A percentile compares a stretch with the other conserved stretches of the same genome.
Evolutionary conservation across 2,888 invertebrate genomes (phyloP).

Genomic region (Diloba caeruleocephala): DNA sequence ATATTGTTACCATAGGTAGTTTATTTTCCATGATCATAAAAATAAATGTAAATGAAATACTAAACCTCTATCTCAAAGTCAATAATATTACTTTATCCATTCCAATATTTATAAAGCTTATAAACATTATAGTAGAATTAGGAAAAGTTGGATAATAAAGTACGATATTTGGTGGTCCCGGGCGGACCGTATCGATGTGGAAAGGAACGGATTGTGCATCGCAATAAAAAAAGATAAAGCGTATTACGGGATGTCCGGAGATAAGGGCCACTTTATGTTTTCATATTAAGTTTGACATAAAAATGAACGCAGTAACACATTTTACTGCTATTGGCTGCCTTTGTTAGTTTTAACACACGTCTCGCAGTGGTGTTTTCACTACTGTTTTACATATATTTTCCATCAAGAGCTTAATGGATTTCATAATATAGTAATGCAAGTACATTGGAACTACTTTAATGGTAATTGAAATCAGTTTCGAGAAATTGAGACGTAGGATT

Average conservation of each 20-base stretch:
- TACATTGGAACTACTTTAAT: constrained; percentile 6
- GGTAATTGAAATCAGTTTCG: constrained; percentile 21
- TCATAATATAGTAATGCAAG: constrained; percentile 4
- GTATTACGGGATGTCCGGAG: constrained; percentile 81
- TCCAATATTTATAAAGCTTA: constrained; percentile 48
- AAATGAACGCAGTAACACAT: constrained; percentile 71
- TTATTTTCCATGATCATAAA: constrained; percentile 7
- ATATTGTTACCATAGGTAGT: background rate
- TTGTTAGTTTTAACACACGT: constrained; percentile 64
- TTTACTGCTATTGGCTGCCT: constrained; percentile 67
- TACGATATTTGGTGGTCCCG: constrained; percentile 53
- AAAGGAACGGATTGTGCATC: constrained; percentile 74
- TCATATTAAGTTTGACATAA: constrained; percentile 80
- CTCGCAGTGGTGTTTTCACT: constrained; percentile 37
- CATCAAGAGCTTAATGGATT: constrained; percentile 3
- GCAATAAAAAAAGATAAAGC: constrained; percentile 80
- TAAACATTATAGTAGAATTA: constrained; percentile 52
- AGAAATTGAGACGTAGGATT: constrained; percentile 26
- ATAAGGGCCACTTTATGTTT: constrained; percentile 78
- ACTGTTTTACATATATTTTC: constrained; percentile 21
- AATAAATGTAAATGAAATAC: constrained; percentile 15
- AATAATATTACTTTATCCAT: constrained; percentile 34
- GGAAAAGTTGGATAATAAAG: constrained; percentile 53
- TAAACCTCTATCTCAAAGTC: constrained; percentile 22
- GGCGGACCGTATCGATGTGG: constrained; percentile 59